Conservation (phyloP, 2,113 vertebrate species). For the Glaucidium brasilianum region DNA sequence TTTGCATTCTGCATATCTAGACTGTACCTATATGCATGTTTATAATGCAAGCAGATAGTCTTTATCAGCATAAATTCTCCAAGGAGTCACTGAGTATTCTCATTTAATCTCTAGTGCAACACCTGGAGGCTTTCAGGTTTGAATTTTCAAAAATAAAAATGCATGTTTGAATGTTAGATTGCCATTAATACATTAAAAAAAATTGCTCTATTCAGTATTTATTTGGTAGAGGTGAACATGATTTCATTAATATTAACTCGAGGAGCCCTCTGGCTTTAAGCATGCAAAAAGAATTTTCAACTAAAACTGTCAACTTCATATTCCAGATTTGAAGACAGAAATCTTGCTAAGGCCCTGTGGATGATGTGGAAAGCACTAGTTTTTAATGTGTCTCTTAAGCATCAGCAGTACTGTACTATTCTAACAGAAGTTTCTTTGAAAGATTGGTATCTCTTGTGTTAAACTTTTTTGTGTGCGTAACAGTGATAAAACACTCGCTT, state of each 20-base stretch:
- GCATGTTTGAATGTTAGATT: not conserved
- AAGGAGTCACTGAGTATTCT: not conserved
- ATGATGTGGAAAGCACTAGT: not conserved
- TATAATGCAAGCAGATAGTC: not conserved
- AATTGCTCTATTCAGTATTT: not conserved
- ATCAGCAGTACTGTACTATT: not conserved
- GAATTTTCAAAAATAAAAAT: not conserved
- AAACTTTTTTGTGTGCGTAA: not conserved
- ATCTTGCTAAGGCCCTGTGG: not conserved
- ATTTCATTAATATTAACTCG: conserved; percentile 10
- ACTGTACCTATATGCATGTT: not conserved
- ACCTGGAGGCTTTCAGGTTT: conserved; percentile 7
- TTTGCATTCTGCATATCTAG: not conserved
- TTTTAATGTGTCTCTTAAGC: not conserved
- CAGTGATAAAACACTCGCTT: not conserved
- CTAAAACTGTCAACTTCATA: not conserved
- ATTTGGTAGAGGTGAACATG: not conserved
- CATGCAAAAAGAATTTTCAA: not conserved
- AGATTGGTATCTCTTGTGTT: not conserved
- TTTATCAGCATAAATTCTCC: not conserved
- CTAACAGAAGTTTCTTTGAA: not conserved
- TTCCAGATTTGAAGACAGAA: not conserved
- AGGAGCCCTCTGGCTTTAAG: not conserved
- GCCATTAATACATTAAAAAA: not conserved
- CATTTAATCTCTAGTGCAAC: not conserved